These are phyloP conservation scores for Malurus leucopterus DNA, from an alignment of 2,797 vertebrate species.

Conservation along the genomic window DNA sequence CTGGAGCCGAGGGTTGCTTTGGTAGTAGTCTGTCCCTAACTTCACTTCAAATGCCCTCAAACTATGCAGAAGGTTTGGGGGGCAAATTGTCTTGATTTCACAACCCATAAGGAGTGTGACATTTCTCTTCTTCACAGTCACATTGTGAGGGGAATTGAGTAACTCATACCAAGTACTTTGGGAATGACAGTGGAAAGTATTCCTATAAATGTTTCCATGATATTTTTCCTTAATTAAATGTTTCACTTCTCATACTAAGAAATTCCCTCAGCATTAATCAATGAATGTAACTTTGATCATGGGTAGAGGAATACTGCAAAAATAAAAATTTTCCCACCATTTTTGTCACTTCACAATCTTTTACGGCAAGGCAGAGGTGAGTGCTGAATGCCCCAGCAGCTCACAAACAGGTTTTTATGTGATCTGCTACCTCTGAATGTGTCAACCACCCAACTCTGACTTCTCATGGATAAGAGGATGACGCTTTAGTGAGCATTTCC, in stretches of 20 bases:
- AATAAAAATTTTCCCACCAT: neutral
- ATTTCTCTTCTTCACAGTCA: neutral
- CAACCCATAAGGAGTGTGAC: neutral
- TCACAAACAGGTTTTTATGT: neutral
- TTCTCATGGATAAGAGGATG: neutral
- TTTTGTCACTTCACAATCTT: neutral
- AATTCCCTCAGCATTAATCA: neutral
- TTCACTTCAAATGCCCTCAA: neutral
- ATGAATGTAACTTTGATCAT: neutral
- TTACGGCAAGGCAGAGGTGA: neutral
- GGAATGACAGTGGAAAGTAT: slow-evolving; percentile 8
- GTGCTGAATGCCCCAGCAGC: neutral
- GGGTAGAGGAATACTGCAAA: neutral
- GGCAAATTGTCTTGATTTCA: neutral
- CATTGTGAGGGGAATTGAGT: neutral
- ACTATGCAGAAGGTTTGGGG: neutral
- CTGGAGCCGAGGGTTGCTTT: neutral
- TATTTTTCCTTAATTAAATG: neutral
- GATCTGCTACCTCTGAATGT: neutral
- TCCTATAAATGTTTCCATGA: neutral
- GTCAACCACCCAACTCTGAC: neutral
- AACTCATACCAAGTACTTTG: neutral
- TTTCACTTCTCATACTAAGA: neutral
- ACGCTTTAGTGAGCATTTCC: neutral
- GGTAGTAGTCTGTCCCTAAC: neutral